Evolutionary conservation across 1,140 invertebrate species (phyloP).

Genomic region (Propsilocerus akamusi): DNA sequence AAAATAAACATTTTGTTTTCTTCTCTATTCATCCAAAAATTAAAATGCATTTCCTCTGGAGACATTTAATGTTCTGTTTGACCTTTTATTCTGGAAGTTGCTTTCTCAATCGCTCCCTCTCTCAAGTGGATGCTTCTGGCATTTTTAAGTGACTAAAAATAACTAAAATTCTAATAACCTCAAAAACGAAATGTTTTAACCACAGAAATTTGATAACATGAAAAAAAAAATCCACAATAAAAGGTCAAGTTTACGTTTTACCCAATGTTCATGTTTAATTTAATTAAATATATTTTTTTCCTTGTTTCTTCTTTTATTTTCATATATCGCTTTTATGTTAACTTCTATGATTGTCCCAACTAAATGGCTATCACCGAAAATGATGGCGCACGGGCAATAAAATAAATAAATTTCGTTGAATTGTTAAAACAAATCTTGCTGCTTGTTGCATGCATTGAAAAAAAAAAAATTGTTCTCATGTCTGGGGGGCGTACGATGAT

Average conservation of each 20-base stretch:
- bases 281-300: background rate
- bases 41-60: too few relatives aligned
- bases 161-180: background rate
- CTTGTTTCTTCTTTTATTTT: background rate
- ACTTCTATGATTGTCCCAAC: background rate
- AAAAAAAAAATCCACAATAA: too few relatives aligned
- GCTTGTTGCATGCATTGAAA: background rate
- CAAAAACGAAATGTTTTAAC: background rate
- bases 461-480: background rate
- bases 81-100: too few relatives aligned
- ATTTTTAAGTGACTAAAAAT: background rate
- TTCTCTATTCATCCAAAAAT: too few relatives aligned
- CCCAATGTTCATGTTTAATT: background rate
- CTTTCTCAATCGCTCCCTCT: too few relatives aligned
- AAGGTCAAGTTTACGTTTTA: background rate
- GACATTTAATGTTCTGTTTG: too few relatives aligned
- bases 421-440: too few relatives aligned
- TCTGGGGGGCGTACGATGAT: background rate
- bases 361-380: background rate
- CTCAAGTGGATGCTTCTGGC: background rate
- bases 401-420: background rate
- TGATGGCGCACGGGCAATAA: background rate
- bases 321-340: background rate
- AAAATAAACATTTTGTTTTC: too few relatives aligned
- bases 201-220: too few relatives aligned